A percentile compares a stretch with the other conserved stretches of the same genome.
These are phyloP conservation scores for Scartelaos histophorus DNA, from an alignment of 2,113 vertebrate genomes.

Conservation along the genomic window DNA sequence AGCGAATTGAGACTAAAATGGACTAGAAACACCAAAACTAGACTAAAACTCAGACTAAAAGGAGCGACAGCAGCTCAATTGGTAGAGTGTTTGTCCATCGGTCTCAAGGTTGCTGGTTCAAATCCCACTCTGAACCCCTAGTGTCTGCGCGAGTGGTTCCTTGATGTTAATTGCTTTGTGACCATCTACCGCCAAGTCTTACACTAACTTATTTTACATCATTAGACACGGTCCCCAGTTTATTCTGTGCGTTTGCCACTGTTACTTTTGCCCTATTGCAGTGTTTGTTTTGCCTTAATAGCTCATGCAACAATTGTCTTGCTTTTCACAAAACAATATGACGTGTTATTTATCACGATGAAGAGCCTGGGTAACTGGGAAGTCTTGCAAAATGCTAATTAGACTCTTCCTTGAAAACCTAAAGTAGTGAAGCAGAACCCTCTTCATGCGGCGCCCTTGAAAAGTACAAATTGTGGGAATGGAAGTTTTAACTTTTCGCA, in stretches of 20 bases:
- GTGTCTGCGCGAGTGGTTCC: no score
- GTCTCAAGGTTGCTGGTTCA: no score
- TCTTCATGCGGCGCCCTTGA: neutral
- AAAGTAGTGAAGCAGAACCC: neutral
- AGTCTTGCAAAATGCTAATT: conserved; percentile 9
- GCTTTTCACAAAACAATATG: conserved; percentile 5
- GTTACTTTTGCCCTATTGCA: conserved; percentile 3
- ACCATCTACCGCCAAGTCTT: no score
- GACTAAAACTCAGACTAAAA: no score
- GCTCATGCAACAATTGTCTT: conserved; percentile 18
- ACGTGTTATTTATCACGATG: conserved; percentile 19
- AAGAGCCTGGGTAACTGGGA: conserved; percentile 14
- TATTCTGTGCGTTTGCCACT: neutral
- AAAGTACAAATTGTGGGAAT: neutral
- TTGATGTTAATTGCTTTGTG: no score
- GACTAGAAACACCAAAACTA: no score
- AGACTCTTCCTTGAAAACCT: neutral
- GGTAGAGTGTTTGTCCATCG: no score
- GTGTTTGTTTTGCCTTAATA: conserved; percentile 18
- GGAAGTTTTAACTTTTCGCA: conserved; percentile 3
- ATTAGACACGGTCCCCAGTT: neutral
- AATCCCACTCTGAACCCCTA: no score
- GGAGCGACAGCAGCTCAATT: no score
- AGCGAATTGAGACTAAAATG: no score
- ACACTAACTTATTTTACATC: no score